These are phyloP conservation scores for Entomyzon cyanotis DNA, from an alignment of 2,113 vertebrate species.

Conservation along the genomic window DNA sequence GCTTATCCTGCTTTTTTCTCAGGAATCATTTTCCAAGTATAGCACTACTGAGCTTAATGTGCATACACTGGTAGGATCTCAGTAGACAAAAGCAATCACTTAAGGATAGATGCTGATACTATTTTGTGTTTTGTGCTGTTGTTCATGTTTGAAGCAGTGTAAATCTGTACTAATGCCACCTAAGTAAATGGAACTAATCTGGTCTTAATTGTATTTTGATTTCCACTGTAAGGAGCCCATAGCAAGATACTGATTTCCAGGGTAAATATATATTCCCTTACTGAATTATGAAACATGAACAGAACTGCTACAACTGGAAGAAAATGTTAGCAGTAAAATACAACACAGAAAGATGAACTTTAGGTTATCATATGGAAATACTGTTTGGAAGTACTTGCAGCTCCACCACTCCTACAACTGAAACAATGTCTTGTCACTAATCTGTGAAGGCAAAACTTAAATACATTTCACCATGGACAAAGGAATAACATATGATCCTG, in stretches of 20 bases:
- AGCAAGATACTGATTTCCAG: background rate
- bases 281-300: background rate
- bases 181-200: constrained; percentile 37
- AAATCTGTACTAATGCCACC: background rate
- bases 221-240: background rate
- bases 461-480: background rate
- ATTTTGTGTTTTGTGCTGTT: background rate
- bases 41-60: background rate
- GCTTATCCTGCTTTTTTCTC: background rate
- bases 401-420: background rate
- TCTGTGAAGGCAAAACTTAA: background rate
- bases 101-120: background rate
- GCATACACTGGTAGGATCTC: background rate
- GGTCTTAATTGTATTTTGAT: background rate
- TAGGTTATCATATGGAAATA: background rate
- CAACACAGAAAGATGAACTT: background rate
- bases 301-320: background rate
- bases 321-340: background rate
- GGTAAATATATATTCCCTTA: background rate
- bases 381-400: background rate
- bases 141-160: background rate
- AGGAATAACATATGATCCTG: background rate
- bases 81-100: background rate
- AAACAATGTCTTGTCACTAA: background rate
- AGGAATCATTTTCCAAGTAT: background rate